Evolutionary conservation across 2,113 vertebrate genomes (phyloP).

Genomic region (Leucopsar rothschildi): DNA sequence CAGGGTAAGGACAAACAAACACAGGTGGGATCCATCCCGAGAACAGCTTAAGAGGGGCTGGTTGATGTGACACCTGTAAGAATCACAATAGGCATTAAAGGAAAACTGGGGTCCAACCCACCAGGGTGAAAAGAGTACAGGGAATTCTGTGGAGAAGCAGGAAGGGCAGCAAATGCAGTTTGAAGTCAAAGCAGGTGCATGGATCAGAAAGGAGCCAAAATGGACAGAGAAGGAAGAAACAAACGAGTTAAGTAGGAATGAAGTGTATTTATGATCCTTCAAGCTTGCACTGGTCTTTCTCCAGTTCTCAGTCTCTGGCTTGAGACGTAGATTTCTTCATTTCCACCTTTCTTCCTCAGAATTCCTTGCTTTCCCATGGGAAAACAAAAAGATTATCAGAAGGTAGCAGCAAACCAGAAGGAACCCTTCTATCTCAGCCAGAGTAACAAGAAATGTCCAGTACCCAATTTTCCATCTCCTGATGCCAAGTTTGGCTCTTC

Average conservation of each 20-base stretch:
- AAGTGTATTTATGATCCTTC: background rate
- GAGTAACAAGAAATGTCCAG: background rate
- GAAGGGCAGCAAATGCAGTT: background rate
- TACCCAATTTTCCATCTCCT: background rate
- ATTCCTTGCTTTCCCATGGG: background rate
- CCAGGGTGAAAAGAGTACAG: background rate
- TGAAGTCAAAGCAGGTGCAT: background rate
- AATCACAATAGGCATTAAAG: background rate
- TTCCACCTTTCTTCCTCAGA: background rate
- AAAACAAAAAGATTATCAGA: background rate
- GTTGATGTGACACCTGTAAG: background rate
- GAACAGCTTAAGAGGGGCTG: background rate
- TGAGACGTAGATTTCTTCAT: background rate
- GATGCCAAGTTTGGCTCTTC: no score
- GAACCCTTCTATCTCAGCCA: background rate
- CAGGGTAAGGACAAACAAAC: background rate
- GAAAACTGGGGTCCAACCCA: background rate
- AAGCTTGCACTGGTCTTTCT: background rate
- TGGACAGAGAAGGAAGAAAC: background rate
- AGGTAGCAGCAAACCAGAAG: background rate
- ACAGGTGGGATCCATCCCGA: background rate
- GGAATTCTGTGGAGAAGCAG: background rate
- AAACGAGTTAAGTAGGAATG: background rate
- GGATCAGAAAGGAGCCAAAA: background rate
- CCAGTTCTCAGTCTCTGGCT: background rate